Evolutionary conservation across 2,797 vertebrate species (phyloP).

Genomic region (Cephalopachus bancanus): DNA sequence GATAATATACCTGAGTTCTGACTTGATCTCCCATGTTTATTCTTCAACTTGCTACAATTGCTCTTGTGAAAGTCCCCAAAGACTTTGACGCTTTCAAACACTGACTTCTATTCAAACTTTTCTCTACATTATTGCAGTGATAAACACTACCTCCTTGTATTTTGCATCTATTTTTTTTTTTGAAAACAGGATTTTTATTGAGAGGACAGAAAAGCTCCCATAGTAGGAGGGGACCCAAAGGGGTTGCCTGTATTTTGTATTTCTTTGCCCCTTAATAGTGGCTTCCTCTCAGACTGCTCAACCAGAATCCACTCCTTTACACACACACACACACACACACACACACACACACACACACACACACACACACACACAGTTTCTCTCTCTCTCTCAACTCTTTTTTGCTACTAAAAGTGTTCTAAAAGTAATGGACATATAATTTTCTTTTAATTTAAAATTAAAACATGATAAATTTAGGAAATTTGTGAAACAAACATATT

Average conservation of each 20-base stretch:
- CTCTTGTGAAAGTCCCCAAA: background rate
- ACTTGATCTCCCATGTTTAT: background rate
- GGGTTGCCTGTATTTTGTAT: too few relatives aligned
- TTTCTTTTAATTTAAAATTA: constrained; percentile 5
- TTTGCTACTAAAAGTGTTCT: background rate
- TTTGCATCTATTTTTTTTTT: background rate
- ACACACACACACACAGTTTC: background rate
- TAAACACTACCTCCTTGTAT: background rate
- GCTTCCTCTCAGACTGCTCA: background rate
- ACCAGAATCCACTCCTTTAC: background rate
- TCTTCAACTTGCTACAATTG: background rate
- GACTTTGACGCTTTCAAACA: background rate
- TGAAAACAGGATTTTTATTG: too few relatives aligned
- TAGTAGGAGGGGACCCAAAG: too few relatives aligned
- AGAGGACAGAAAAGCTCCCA: too few relatives aligned
- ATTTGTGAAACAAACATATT: background rate
- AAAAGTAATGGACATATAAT: background rate
- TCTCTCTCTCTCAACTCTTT: background rate
- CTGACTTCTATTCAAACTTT: background rate
- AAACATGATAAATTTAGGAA: background rate
- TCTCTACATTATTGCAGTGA: background rate
- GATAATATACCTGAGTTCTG: background rate
- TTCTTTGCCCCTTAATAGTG: background rate
- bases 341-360: background rate
- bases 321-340: too few relatives aligned